Percentiles rank a stretch among this genome's conserved stretches.
Conservation (phyloP, 2,113 vertebrate genomes). For the Euleptes europaea region DNA sequence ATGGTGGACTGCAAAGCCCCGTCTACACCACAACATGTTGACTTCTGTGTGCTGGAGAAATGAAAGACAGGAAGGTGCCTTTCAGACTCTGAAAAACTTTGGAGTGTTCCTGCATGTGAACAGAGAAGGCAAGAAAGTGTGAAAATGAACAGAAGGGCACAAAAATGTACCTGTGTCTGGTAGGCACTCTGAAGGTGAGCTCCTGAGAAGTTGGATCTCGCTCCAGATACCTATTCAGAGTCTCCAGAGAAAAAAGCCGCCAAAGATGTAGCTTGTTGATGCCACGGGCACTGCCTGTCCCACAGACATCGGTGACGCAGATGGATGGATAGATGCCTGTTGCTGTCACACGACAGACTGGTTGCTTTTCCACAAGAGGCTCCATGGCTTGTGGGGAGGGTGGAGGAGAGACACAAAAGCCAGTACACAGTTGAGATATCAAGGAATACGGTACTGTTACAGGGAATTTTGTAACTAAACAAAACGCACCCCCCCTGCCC, state of each 20-base stretch:
- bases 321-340: constrained; percentile 81
- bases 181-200: constrained; percentile 79
- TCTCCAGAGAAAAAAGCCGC: constrained; percentile 86
- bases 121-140: not conserved
- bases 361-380: constrained; percentile 30
- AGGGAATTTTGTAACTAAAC: not conserved
- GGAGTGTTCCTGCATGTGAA: not conserved
- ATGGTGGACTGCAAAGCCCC: not conserved
- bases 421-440: not conserved
- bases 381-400: constrained; percentile 31
- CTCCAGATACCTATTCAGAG: constrained; percentile 81
- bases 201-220: constrained; percentile 74
- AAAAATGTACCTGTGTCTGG: constrained; percentile 80
- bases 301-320: constrained; percentile 74
- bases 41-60: not conserved
- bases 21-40: not conserved
- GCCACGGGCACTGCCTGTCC: constrained; percentile 71
- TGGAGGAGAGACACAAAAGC: not conserved
- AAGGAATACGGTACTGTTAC: too few species aligned
- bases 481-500: not conserved
- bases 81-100: not conserved
- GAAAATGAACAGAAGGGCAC: not conserved
- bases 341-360: constrained; percentile 77
- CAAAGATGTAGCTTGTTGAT: constrained; percentile 83
- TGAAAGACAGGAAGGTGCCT: not conserved